These are phyloP conservation scores for Odontophorus gujanensis DNA, from an alignment of 2,113 vertebrate genomes.

Conservation along the genomic window DNA sequence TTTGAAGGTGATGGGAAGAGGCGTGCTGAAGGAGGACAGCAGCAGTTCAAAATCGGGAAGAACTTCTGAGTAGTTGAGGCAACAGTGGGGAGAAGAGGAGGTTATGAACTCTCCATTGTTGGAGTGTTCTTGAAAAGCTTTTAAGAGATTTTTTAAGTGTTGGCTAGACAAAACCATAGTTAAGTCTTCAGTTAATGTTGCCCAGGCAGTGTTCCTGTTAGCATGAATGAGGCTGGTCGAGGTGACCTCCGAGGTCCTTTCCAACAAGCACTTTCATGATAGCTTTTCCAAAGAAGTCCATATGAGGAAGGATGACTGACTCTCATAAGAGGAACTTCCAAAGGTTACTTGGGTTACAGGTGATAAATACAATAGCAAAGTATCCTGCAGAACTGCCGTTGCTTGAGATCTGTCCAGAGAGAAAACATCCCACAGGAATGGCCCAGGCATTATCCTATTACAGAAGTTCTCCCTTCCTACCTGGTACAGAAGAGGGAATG, in stretches of 20 bases:
- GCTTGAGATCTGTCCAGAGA: neutral
- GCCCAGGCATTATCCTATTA: neutral
- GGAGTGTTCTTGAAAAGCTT: neutral
- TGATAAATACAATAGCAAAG: neutral
- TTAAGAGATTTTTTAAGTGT: neutral
- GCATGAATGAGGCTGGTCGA: neutral
- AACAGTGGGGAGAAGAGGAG: neutral
- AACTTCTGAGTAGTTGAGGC: neutral
- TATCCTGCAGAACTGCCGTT: neutral
- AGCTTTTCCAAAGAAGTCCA: neutral
- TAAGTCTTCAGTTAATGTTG: neutral
- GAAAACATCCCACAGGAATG: neutral
- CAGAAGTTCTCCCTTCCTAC: neutral
- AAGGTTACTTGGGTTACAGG: slow-evolving; percentile 11
- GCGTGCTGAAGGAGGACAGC: neutral
- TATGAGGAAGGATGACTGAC: neutral
- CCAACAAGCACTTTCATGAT: neutral
- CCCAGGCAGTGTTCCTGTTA: neutral
- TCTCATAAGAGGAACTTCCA: neutral
- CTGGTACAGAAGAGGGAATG: neutral
- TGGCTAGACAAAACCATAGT: neutral
- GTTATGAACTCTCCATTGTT: neutral
- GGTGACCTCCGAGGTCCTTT: neutral
- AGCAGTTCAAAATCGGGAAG: neutral
- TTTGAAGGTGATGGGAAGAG: neutral